Evolutionary conservation across 2,888 invertebrate species (phyloP).

Genomic region (Pseudococcus longispinus): DNA sequence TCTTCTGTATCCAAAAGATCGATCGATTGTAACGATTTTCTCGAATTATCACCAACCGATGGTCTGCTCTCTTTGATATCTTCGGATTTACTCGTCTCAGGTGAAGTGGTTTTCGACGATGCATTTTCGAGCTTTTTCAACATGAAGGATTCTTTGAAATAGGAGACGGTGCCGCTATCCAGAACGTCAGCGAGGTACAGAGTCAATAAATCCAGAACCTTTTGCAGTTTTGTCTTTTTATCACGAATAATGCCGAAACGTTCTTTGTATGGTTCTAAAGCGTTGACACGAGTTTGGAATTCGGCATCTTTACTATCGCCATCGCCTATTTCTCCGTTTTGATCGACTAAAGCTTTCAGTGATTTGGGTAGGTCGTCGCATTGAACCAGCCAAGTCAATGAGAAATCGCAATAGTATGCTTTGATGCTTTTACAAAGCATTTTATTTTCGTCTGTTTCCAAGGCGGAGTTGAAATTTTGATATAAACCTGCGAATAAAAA

Average conservation of each 20-base stretch:
- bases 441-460: neutral
- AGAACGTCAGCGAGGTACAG: constrained; percentile 1
- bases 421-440: constrained; percentile 45
- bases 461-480: neutral
- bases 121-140: constrained; percentile 36
- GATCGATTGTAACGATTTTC: neutral
- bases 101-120: neutral
- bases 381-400: constrained; percentile 24
- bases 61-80: neutral
- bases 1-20: neutral
- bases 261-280: neutral
- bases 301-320: neutral
- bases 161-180: constrained; percentile 1
- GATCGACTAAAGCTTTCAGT: neutral
- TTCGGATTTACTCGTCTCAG: neutral
- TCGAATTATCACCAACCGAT: neutral
- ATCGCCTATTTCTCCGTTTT: neutral
- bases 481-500: neutral
- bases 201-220: constrained; percentile 5
- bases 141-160: neutral
- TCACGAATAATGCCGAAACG: neutral
- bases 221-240: constrained; percentile 26
- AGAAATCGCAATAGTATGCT: constrained; percentile 42
- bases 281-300: neutral
- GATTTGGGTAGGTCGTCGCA: constrained; percentile 50